Evolutionary conservation across 2,113 vertebrate species (phyloP).

Genomic region (Onychorhynchus coronatus): DNA sequence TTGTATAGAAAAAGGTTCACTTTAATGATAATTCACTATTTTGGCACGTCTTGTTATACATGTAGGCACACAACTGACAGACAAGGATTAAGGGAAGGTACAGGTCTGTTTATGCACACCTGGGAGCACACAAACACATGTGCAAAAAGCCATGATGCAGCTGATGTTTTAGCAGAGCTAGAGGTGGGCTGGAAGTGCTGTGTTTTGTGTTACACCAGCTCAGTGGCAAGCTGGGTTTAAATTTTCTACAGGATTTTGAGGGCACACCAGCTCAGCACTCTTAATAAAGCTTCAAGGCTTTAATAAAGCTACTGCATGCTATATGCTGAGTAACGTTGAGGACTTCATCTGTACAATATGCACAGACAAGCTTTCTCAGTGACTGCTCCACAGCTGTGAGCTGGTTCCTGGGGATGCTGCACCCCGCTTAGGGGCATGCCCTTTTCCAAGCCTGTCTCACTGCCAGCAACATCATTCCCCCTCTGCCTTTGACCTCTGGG

Average conservation of each 20-base stretch:
- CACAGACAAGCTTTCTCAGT: not conserved
- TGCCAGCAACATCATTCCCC: not conserved
- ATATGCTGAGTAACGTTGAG: not conserved
- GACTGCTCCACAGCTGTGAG: not conserved
- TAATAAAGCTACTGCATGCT: not conserved
- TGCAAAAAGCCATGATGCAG: not conserved
- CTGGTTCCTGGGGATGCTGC: not conserved
- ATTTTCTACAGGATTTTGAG: not conserved
- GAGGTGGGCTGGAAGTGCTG: not conserved
- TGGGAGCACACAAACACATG: not conserved
- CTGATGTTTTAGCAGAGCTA: not conserved
- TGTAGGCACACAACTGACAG: too few species aligned
- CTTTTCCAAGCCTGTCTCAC: not conserved
- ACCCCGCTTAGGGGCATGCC: not conserved
- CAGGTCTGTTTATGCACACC: not conserved
- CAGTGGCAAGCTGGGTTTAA: not conserved
- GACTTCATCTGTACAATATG: not conserved
- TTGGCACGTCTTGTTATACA: not conserved
- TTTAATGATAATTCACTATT: not conserved
- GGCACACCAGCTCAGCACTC: not conserved
- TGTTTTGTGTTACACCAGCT: not conserved
- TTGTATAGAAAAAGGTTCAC: not conserved
- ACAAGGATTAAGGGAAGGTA: not conserved
- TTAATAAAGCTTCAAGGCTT: not conserved
- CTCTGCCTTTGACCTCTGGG: not conserved